phyloP scores from a whole-genome alignment of 2,113 vertebrate species.

The Piprites chloris region DNA sequence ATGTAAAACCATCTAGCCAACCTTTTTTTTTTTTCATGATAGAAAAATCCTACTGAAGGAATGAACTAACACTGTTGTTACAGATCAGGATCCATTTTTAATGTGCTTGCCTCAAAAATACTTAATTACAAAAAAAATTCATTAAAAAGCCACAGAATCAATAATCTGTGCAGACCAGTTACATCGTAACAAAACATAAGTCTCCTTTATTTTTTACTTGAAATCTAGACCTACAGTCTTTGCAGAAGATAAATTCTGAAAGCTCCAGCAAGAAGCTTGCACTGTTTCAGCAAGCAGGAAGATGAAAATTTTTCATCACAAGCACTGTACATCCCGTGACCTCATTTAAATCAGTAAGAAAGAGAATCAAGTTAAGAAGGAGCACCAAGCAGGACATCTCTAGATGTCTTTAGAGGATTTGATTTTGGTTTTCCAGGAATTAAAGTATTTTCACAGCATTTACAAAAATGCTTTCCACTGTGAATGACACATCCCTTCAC shows the following conservation, averaged over 20 bases:
- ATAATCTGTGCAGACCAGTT: background rate
- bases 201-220: background rate
- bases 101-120: background rate
- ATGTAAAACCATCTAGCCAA: background rate
- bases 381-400: background rate
- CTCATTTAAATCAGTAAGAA: background rate
- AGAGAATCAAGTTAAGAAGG: background rate
- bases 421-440: background rate
- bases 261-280: background rate
- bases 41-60: background rate
- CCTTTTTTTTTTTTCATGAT: background rate
- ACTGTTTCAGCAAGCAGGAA: background rate
- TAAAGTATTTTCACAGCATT: background rate
- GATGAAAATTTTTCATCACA: background rate
- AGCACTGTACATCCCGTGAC: background rate
- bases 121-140: background rate
- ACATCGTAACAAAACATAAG: background rate
- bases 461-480: background rate
- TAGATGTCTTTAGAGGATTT: background rate
- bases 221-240: background rate
- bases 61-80: background rate
- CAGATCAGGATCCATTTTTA: background rate
- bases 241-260: background rate
- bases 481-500: background rate
- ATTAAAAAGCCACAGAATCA: background rate